Evolutionary conservation across 2,888 invertebrate species (phyloP).

Genomic region (Coelopa pilipes): DNA sequence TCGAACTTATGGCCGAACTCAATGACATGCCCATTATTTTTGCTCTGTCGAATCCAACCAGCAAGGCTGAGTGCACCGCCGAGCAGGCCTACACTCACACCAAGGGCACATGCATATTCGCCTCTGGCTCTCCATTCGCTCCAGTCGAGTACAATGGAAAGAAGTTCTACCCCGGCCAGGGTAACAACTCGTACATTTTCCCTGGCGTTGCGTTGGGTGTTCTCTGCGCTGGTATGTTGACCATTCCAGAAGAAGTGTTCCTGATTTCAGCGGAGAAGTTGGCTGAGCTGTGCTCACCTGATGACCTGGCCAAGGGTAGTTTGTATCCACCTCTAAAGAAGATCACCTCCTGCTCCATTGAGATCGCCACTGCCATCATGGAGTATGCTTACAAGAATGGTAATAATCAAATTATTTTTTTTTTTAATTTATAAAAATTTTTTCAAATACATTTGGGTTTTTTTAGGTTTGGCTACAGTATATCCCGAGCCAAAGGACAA

Average conservation of each 20-base stretch:
- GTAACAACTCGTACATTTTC: constrained; percentile 98
- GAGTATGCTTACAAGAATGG: constrained; percentile 84
- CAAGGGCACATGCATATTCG: constrained; percentile 92
- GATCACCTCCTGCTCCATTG: constrained; percentile 87
- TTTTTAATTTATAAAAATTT: not conserved
- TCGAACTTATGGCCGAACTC: constrained; percentile 84
- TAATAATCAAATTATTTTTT: constrained; percentile 67
- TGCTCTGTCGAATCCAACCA: constrained; percentile 97
- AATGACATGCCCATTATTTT: constrained; percentile 93
- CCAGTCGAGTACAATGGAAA: constrained; percentile 85
- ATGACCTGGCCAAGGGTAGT: constrained; percentile 84
- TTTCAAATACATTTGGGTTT: constrained; percentile 36
- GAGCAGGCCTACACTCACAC: constrained; percentile 92
- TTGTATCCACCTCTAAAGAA: constrained; percentile 89
- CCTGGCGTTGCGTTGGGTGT: constrained; percentile 94
- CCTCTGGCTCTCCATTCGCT: constrained; percentile 96
- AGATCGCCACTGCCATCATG: constrained; percentile 84
- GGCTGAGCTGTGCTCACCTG: constrained; percentile 82
- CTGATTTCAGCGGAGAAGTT: constrained; percentile 89
- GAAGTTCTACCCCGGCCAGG: constrained; percentile 91
- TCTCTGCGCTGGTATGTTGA: constrained; percentile 87
- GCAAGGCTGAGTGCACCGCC: constrained; percentile 99
- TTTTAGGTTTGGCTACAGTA: constrained; percentile 80
- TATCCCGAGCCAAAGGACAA: constrained; percentile 80
- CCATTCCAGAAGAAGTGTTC: constrained; percentile 92